These are phyloP conservation scores for Brachionus plicatilis DNA, from an alignment of 1,140 invertebrate species.

Conservation along the genomic window DNA sequence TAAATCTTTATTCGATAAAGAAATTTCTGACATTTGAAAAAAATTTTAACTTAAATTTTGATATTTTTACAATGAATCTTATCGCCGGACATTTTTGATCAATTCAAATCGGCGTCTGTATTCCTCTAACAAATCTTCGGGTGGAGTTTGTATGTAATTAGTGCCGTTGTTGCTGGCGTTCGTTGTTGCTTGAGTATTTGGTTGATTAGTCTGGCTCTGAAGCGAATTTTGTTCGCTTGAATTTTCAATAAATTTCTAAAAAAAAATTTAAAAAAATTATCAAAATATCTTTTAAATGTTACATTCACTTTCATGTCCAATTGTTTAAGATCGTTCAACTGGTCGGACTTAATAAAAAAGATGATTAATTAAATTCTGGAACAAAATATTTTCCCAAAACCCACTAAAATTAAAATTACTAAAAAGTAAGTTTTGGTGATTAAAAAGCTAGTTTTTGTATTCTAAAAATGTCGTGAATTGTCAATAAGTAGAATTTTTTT, in stretches of 20 bases:
- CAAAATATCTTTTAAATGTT: not conserved
- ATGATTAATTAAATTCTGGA: not conserved
- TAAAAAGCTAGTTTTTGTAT: not conserved
- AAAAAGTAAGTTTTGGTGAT: not conserved
- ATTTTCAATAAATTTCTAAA: constrained; percentile 32
- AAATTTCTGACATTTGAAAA: not conserved
- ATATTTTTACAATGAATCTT: not conserved
- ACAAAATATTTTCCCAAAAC: not conserved
- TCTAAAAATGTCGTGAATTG: not conserved
- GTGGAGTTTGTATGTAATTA: not conserved
- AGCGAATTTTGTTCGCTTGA: not conserved
- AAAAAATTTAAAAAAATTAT: not conserved
- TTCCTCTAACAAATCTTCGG: constrained; percentile 32
- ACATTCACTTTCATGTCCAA: constrained; percentile 34
- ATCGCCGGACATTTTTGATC: constrained; percentile 27
- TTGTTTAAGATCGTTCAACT: constrained; percentile 23
- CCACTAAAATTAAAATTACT: not conserved
- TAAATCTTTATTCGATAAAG: constrained; percentile 21
- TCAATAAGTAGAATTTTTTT: too few relatives aligned
- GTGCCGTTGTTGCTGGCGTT: not conserved
- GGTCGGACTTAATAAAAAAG: constrained; percentile 28
- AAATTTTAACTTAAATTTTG: not conserved
- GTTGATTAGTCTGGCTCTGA: not conserved
- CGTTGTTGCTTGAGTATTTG: not conserved
- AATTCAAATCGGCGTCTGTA: constrained; percentile 22